Conservation (phyloP, 2,113 vertebrate genomes). For the Pristiophorus japonicus region DNA sequence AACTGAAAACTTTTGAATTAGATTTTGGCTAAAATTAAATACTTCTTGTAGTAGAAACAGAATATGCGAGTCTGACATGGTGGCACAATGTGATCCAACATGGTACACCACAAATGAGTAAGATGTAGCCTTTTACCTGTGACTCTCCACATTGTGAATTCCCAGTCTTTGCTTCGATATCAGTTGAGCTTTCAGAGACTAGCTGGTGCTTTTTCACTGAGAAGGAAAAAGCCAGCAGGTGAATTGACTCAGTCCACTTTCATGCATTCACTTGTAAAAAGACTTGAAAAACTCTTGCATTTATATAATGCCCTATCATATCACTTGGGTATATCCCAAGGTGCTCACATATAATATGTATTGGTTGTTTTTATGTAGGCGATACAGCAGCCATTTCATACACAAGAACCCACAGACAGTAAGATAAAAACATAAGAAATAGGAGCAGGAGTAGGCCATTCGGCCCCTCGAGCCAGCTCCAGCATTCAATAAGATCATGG, state of each 20-base stretch:
- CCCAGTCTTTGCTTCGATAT: background rate
- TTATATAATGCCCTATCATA: background rate
- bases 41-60: background rate
- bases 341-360: background rate
- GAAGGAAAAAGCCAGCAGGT: background rate
- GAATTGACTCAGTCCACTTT: background rate
- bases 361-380: background rate
- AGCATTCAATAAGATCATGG: no score
- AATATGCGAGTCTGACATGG: background rate
- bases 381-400: background rate
- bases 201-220: background rate
- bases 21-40: background rate
- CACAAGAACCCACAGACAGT: background rate
- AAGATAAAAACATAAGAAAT: no score
- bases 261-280: background rate
- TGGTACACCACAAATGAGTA: background rate
- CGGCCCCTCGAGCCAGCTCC: no score
- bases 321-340: background rate
- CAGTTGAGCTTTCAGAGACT: background rate
- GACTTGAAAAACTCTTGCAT: background rate
- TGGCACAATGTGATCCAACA: background rate
- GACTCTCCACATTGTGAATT: background rate
- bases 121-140: background rate
- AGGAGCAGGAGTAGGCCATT: no score
- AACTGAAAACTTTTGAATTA: background rate